Percentiles rank a stretch among this genome's conserved stretches.
phyloP scores from a whole-genome alignment of 2,113 vertebrate genomes.

The Miniopterus natalensis region DNA sequence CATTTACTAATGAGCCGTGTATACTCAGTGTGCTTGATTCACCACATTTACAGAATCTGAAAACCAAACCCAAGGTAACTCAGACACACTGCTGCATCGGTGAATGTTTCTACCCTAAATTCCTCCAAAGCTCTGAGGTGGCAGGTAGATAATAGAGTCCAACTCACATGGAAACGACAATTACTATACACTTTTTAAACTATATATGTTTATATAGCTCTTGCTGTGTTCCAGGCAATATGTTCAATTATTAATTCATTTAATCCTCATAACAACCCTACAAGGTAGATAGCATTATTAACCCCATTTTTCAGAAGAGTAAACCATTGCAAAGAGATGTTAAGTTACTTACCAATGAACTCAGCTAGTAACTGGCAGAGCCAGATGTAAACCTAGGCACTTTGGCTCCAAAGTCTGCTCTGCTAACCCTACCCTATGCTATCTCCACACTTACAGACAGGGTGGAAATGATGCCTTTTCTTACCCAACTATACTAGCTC shows the following conservation, averaged over 20 bases:
- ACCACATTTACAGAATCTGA: neutral
- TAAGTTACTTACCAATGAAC: neutral
- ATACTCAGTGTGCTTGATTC: neutral
- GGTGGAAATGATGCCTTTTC: neutral
- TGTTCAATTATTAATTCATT: neutral
- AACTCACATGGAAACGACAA: neutral
- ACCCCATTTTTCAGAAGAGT: neutral
- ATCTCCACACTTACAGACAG: neutral
- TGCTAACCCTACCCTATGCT: neutral
- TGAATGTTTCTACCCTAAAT: neutral
- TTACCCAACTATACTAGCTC: neutral
- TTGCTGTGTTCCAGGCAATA: neutral
- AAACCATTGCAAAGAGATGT: neutral
- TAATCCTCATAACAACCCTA: neutral
- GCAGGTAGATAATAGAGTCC: neutral
- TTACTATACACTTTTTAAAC: neutral
- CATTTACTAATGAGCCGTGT: neutral
- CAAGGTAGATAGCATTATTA: neutral
- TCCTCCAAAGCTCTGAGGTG: neutral
- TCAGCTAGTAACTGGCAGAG: neutral
- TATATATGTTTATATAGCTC: neutral
- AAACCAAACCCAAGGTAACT: neutral
- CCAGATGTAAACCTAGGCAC: neutral
- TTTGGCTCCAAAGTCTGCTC: neutral
- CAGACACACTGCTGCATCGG: neutral